Evolutionary conservation across 2,797 vertebrate genomes (phyloP).

Genomic region (Sebastes cheni): DNA sequence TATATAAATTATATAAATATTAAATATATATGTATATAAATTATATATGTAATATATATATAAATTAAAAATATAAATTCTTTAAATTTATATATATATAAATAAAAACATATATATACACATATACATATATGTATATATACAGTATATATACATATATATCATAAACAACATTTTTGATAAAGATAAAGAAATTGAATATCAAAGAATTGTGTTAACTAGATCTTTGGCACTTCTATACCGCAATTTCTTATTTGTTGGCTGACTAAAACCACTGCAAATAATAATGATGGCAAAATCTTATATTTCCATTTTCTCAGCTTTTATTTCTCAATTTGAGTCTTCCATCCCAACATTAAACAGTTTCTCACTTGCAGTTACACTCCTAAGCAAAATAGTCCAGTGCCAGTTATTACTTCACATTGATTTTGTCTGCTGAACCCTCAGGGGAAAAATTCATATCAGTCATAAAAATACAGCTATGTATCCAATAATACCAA

Average conservation of each 20-base stretch:
- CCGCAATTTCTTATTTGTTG: neutral
- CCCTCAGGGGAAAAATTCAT: neutral
- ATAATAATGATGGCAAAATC: neutral
- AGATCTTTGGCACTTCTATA: neutral
- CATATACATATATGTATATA: no score
- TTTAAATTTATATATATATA: no score
- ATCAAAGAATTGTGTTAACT: neutral
- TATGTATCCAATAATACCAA: conserved; percentile 19
- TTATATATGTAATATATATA: no score
- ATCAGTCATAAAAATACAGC: conserved; percentile 35
- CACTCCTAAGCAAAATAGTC: conserved; percentile 51
- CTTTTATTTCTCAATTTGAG: conserved; percentile 62
- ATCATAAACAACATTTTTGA: neutral
- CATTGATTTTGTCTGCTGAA: conserved; percentile 34
- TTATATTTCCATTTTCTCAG: neutral
- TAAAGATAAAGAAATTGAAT: neutral
- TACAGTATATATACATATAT: neutral
- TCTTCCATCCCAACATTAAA: conserved; percentile 38
- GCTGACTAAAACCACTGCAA: neutral
- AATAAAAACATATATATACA: no score
- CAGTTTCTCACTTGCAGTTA: conserved; percentile 38
- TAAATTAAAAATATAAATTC: no score
- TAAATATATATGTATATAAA: no score
- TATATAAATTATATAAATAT: no score
- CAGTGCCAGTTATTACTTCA: conserved; percentile 62